Evolutionary conservation across 2,797 vertebrate genomes (phyloP).

Genomic region (Cossypha dichroa): DNA sequence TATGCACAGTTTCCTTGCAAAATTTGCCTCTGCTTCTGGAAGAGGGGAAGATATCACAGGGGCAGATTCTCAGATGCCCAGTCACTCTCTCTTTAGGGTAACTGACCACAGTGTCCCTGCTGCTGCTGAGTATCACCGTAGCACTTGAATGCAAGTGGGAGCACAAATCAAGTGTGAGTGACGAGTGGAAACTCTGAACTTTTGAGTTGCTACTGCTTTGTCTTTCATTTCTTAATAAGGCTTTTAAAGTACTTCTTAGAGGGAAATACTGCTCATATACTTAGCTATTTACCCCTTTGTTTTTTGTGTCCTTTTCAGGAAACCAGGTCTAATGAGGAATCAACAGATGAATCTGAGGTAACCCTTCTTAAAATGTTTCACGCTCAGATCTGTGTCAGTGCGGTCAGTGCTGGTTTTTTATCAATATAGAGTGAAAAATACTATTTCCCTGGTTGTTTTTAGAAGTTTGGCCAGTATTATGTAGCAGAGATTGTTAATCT

Average conservation of each 20-base stretch:
- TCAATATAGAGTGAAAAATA: neutral
- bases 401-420: neutral
- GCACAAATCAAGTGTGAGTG: neutral
- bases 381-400: neutral
- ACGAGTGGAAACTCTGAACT: neutral
- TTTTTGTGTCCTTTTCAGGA: slow-evolving; percentile 77
- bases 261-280: neutral
- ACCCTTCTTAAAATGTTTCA: slow-evolving; percentile 24
- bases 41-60: neutral
- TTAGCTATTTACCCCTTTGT: neutral
- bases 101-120: neutral
- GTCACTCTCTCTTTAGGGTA: neutral
- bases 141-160: neutral
- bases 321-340: slow-evolving; percentile 85
- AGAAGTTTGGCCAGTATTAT: neutral
- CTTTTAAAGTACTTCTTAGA: neutral
- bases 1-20: neutral
- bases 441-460: neutral
- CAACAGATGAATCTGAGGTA: slow-evolving; percentile 97
- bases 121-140: neutral
- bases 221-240: neutral
- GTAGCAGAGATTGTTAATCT: neutral
- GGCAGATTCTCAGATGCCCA: neutral
- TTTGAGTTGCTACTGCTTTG: neutral
- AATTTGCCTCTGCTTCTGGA: neutral